Base-by-base conservation (phyloP, 1,140 invertebrate species). In the Formica exsecta region DNA sequence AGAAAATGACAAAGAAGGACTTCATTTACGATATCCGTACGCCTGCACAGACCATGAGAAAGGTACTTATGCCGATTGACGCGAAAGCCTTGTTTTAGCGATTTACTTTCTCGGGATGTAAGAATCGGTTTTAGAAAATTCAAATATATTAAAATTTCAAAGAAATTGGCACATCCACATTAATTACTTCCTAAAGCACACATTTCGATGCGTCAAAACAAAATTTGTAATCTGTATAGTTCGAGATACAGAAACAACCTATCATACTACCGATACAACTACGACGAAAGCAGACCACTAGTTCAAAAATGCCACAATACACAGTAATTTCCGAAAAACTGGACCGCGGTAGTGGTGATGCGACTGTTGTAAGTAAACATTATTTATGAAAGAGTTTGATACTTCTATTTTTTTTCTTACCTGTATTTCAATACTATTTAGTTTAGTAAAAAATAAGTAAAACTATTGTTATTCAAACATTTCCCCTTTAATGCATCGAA, bases 1-100 rank as follows among this genome's bases (percentile, higher is more conserved):
- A 93, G 38, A 93, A 92, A 87, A 92, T 93, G 92, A 92, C 89
- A n/a, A 92, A 93, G 16, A 92, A 93, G 16, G 93, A 93, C 61
- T 93, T 93, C 11, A 81, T 93, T 6, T 93, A 93, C 32, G 92
- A 93, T 11, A 92, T 93, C 8, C 88, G 83, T 57, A 87, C 87
- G 5, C 71, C 91, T 9, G 32, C 87, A 32, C 87, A 87, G 22
- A 61, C 8, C 41, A n/a, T 25, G 38, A 90, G 73, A 59, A 92
- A 92, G 87, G 92, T 92, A 85, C 16, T 5, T 19, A 19, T 19
- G 48, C 1, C 5, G 16, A 51, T 51, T 51, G 16, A 51, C 16
- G 48, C 48, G 13, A 51, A 16, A 51, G 48, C 5, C 13, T 19
- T 4, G 4, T 9, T 61, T 16, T 13, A 19, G 48, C 16, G 13